Percentiles rank a stretch among this genome's conserved stretches.
These are phyloP conservation scores for Pterocles orientalis DNA, from an alignment of 2,113 vertebrate genomes.

Conservation along the genomic window DNA sequence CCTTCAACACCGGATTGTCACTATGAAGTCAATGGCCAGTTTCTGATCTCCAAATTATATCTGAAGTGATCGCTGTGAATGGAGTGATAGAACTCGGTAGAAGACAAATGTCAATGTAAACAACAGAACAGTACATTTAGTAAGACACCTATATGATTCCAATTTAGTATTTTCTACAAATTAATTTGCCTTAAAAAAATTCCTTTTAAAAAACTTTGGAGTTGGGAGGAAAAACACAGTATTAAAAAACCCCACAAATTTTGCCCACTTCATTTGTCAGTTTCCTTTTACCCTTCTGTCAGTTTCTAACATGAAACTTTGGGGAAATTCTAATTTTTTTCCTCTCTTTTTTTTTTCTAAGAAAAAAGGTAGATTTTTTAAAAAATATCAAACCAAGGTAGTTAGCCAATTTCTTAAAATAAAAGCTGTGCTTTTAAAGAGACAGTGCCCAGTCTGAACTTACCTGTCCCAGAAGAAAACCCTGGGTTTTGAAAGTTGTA, in stretches of 20 bases:
- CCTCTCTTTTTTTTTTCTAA: background rate
- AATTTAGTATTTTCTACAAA: background rate
- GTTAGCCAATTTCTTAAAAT: background rate
- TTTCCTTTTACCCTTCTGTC: background rate
- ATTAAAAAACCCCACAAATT: background rate
- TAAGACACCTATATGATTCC: background rate
- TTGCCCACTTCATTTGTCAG: background rate
- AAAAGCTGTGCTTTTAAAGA: background rate
- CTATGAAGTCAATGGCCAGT: background rate
- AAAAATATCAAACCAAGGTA: background rate
- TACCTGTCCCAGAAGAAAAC: conserved; percentile 94
- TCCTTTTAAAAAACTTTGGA: background rate
- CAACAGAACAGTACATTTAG: background rate
- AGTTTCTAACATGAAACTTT: background rate
- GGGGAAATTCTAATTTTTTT: background rate
- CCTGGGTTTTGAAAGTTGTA: conserved; percentile 95
- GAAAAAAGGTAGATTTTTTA: background rate
- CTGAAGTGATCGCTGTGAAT: background rate
- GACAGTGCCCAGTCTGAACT: conserved; percentile 29
- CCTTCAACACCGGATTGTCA: background rate
- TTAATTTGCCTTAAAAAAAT: background rate
- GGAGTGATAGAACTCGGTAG: background rate
- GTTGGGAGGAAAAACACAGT: background rate
- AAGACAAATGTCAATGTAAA: background rate
- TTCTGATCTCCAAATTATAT: background rate